Conservation (phyloP, 30 jellyfish, hydroid and myxozoan genomes). For the Hydractinia echinata region DNA sequence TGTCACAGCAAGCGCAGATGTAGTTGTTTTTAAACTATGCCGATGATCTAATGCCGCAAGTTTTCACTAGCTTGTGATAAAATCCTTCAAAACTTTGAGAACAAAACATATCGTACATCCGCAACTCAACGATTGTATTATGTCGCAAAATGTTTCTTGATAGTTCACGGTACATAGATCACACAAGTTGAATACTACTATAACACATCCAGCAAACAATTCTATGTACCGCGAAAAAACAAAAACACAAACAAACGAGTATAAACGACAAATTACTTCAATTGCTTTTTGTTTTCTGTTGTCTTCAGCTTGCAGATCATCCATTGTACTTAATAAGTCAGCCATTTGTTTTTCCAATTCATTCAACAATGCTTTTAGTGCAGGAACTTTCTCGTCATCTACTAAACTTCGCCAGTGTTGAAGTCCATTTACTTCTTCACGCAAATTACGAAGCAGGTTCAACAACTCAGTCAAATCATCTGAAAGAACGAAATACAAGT, state of each 20-base stretch:
- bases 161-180: too few species aligned
- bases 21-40: too few species aligned
- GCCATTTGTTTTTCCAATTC: conserved; percentile 27
- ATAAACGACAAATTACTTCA: neutral
- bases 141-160: too few species aligned
- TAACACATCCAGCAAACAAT: too few species aligned
- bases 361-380: neutral
- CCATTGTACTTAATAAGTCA: neutral
- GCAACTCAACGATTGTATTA: too few species aligned
- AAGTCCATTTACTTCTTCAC: conserved; percentile 31
- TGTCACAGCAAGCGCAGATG: too few species aligned
- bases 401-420: conserved; percentile 40
- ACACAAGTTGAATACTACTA: too few species aligned
- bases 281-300: conserved; percentile 8
- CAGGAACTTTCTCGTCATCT: conserved; percentile 36
- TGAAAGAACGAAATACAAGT: neutral
- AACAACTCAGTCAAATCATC: conserved; percentile 23
- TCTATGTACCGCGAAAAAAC: neutral
- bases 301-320: conserved; percentile 8
- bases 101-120: too few species aligned
- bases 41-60: too few species aligned
- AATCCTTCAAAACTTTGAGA: too few species aligned
- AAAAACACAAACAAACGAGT: neutral
- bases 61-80: too few species aligned
- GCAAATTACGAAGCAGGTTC: conserved; percentile 5